Evolutionary conservation across 2,797 vertebrate genomes (phyloP).

Genomic region (Chaenodraco wilsoni): DNA sequence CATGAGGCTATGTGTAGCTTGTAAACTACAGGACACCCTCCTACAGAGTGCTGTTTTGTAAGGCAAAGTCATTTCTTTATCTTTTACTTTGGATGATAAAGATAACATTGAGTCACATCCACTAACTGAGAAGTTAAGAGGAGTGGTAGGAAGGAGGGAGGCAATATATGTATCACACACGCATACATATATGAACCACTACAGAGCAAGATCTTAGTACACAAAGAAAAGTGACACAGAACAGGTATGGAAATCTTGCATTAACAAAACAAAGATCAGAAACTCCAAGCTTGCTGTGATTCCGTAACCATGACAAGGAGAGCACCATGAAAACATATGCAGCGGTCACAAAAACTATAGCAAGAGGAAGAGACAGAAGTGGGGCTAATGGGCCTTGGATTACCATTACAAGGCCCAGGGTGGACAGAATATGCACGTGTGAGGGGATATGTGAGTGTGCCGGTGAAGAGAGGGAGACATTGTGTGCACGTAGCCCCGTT

Average conservation of each 20-base stretch:
- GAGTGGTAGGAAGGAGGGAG: slow-evolving; percentile 68
- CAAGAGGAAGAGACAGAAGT: slow-evolving; percentile 71
- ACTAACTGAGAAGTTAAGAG: slow-evolving; percentile 72
- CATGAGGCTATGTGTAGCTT: slow-evolving; percentile 64
- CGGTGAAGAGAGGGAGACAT: slow-evolving; percentile 64
- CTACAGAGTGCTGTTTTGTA: slow-evolving; percentile 49
- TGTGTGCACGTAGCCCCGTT: slow-evolving; percentile 65
- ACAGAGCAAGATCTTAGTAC: slow-evolving; percentile 85
- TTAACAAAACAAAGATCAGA: slow-evolving; percentile 83
- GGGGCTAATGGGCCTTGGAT: slow-evolving; percentile 82
- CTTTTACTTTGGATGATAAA: slow-evolving; percentile 34
- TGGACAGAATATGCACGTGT: slow-evolving; percentile 82
- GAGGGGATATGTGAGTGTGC: slow-evolving; percentile 75
- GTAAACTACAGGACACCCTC: slow-evolving; percentile 56
- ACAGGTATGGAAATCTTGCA: slow-evolving; percentile 85
- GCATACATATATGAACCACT: slow-evolving; percentile 84
- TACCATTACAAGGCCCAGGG: slow-evolving; percentile 89
- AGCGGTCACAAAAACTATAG: slow-evolving; percentile 78
- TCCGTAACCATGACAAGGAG: slow-evolving; percentile 92
- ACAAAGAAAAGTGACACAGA: slow-evolving; percentile 89
- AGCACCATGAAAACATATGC: slow-evolving; percentile 85
- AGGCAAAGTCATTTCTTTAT: slow-evolving; percentile 48
- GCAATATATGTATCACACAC: slow-evolving; percentile 83
- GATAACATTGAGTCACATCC: slow-evolving; percentile 71
- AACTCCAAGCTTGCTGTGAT: slow-evolving; percentile 94